phyloP scores from a whole-genome alignment of 2,888 invertebrate genomes.

The Linnaemya vulpina region DNA sequence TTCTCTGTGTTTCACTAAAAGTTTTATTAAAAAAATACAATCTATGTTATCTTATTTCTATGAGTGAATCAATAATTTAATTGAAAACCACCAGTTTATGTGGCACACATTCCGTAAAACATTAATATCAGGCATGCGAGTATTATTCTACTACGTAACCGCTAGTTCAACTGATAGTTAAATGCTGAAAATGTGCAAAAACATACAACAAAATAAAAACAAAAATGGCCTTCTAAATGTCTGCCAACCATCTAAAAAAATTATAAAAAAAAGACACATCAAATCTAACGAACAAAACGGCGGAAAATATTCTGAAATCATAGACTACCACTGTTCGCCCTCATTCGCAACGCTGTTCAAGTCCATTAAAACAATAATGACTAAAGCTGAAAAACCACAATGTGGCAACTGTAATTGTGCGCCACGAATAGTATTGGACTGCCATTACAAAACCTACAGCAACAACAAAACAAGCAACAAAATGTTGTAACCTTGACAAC shows the following conservation, averaged over 20 bases:
- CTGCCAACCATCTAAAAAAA: constrained; percentile 32
- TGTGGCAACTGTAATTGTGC: constrained; percentile 56
- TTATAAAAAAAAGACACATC: not conserved
- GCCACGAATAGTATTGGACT: constrained; percentile 19
- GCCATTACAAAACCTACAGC: constrained; percentile 29
- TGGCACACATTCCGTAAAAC: not conserved
- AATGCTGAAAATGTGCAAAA: constrained; percentile 3
- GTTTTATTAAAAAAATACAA: no score
- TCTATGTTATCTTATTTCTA: not conserved
- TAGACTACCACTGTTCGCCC: constrained; percentile 2
- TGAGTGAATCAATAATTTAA: constrained; percentile 26
- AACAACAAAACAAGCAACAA: constrained; percentile 32
- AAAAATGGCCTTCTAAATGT: constrained; percentile 36
- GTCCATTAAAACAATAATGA: constrained; percentile 70
- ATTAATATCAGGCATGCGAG: not conserved
- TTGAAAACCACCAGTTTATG: constrained; percentile 36
- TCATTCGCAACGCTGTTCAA: constrained; percentile 43
- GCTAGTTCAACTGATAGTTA: not conserved
- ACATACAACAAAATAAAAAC: not conserved
- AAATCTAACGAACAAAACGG: constrained; percentile 4
- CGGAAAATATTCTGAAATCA: constrained; percentile 61
- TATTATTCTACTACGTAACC: not conserved
- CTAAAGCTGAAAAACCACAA: constrained; percentile 68
- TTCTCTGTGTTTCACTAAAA: no score
- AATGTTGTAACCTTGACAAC: constrained; percentile 69